Evolutionary conservation across 2,888 invertebrate genomes (phyloP).

Genomic region (Polydrusus tereticollis): DNA sequence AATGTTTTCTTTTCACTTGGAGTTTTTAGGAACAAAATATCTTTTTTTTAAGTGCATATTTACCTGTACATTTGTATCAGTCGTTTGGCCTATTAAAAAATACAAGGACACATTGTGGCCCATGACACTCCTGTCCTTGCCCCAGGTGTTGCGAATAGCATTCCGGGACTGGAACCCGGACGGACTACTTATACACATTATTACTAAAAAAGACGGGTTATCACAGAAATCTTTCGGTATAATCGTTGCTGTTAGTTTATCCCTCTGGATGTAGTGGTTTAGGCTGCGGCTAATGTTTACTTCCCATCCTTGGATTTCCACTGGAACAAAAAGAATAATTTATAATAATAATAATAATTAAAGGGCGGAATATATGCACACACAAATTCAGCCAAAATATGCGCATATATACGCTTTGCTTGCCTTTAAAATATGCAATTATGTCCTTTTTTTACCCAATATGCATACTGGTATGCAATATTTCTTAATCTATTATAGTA

Average conservation of each 20-base stretch:
- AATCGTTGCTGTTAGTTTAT: constrained; percentile 53
- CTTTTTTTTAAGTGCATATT: too few relatives aligned
- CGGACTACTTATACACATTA: constrained; percentile 83
- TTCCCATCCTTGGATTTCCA: constrained; percentile 77
- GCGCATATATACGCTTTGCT: too few relatives aligned
- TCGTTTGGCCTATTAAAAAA: constrained; percentile 70
- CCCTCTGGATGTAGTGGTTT: constrained; percentile 74
- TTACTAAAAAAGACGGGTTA: constrained; percentile 65
- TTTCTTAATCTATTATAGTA: too few relatives aligned
- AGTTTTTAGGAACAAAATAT: too few relatives aligned
- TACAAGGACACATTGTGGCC: constrained; percentile 53
- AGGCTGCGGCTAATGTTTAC: constrained; percentile 80
- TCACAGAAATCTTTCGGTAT: constrained; percentile 57
- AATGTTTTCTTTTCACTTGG: too few relatives aligned
- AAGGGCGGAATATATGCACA: too few relatives aligned
- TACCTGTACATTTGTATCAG: constrained; percentile 71
- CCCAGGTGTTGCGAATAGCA: constrained; percentile 83
- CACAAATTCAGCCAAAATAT: too few relatives aligned
- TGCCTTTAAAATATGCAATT: too few relatives aligned
- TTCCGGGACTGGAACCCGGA: constrained; percentile 75
- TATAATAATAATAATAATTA: too few relatives aligned
- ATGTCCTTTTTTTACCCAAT: too few relatives aligned
- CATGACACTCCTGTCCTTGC: constrained; percentile 59
- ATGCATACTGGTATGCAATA: too few relatives aligned
- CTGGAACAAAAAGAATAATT: constrained; percentile 48